Percentiles rank a stretch among this genome's conserved stretches.
Conservation (phyloP, 2,113 vertebrate genomes). For the Dascyllus trimaculatus region DNA sequence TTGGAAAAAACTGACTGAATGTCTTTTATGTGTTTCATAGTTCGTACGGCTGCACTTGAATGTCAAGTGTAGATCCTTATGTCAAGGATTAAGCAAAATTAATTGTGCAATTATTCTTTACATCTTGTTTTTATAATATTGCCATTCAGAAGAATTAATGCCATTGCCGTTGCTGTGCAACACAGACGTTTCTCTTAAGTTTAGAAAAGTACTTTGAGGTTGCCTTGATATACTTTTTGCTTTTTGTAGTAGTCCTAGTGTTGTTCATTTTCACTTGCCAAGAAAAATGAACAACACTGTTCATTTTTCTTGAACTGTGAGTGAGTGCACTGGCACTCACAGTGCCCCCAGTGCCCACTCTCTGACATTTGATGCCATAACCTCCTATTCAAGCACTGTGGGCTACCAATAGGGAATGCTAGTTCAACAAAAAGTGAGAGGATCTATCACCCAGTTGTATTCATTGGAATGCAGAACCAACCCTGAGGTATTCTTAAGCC, state of each 20-base stretch:
- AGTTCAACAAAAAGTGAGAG: too few relatives aligned
- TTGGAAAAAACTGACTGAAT: slow-evolving; percentile 68
- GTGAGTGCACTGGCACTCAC: too few relatives aligned
- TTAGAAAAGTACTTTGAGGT: slow-evolving; percentile 13
- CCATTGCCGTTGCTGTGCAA: slow-evolving; percentile 84
- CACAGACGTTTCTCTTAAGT: slow-evolving; percentile 60
- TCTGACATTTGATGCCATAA: background rate
- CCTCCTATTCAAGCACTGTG: background rate
- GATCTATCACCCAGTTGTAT: background rate
- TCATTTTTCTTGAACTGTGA: too few relatives aligned
- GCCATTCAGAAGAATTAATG: slow-evolving; percentile 71
- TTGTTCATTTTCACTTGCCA: too few relatives aligned
- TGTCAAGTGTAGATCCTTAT: slow-evolving; percentile 31
- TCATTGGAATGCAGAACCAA: background rate
- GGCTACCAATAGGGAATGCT: too few relatives aligned
- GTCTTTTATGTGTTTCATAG: slow-evolving; percentile 55
- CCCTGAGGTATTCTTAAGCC: background rate
- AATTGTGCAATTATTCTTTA: slow-evolving; percentile 25
- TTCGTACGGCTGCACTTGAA: slow-evolving; percentile 20
- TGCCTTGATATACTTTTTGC: slow-evolving; percentile 19
- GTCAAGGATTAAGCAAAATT: slow-evolving; percentile 24
- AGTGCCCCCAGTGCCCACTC: background rate
- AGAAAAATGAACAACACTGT: too few relatives aligned
- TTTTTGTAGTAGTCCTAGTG: too few relatives aligned
- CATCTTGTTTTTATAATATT: slow-evolving; percentile 55